Evolutionary conservation across 2,888 invertebrate genomes (phyloP).

Genomic region (Diplolepis rosae): DNA sequence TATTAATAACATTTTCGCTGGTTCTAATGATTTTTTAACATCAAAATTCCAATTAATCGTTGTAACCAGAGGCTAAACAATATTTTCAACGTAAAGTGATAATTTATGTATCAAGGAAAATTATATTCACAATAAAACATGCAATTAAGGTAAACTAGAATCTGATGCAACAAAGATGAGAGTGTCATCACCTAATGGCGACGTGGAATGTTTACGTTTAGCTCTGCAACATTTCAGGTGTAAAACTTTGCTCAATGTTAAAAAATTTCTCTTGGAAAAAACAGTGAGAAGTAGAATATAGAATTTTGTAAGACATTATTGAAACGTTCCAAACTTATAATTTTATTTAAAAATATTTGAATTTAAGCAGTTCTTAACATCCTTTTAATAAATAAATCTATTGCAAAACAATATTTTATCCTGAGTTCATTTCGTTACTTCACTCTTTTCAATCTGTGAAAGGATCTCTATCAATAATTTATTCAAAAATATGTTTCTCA

Average conservation of each 20-base stretch:
- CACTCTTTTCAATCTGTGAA: too few species aligned
- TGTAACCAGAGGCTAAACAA: slow-evolving; percentile 2
- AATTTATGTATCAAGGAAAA: slow-evolving; percentile 8
- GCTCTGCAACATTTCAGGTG: slow-evolving; percentile 3
- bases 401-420: too few species aligned
- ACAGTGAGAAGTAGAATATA: background rate
- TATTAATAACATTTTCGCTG: too few species aligned
- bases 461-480: too few species aligned
- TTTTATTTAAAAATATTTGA: too few species aligned
- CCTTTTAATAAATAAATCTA: too few species aligned
- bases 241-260: background rate
- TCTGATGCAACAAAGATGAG: slow-evolving; percentile 70
- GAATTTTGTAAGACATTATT: too few species aligned
- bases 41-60: background rate
- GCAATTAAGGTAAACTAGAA: slow-evolving; percentile 53
- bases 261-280: slow-evolving; percentile 3
- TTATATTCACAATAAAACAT: background rate
- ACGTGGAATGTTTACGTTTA: slow-evolving; percentile 48
- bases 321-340: too few species aligned
- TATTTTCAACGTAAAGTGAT: slow-evolving; percentile 4
- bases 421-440: too few species aligned
- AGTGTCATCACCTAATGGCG: slow-evolving; percentile 63
- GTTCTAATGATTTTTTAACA: background rate
- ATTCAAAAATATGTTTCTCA: too few species aligned
- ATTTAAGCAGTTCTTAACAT: too few species aligned